A percentile compares a stretch with the other conserved stretches of the same genome.
phyloP scores from a whole-genome alignment of 2,113 vertebrate genomes.

The human (Homo sapiens) region GRCh38 chr4:80833501-80834000 shows the following conservation, averaged over 20 bases:
- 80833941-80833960: not conserved
- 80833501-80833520: not conserved
- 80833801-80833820: not conserved
- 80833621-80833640: not conserved
- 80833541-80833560: not conserved
- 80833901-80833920: not conserved
- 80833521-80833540: not conserved
- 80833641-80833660: not conserved
- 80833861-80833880: not conserved
- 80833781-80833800: not conserved
- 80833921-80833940: not conserved
- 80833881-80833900: not conserved
- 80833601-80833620: not conserved
- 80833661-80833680: not conserved
- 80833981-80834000: not conserved
- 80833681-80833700: not conserved
- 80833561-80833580: not conserved
- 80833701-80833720: not conserved
- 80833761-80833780: not conserved
- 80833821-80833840: not conserved
- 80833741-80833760: not conserved
- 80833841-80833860: not conserved
- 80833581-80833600: not conserved
- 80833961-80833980: not conserved
- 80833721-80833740: not conserved